Percentiles rank a stretch among this genome's conserved stretches.
Conservation (phyloP, 2,797 vertebrate genomes). For the Buceros bicornis region DNA sequence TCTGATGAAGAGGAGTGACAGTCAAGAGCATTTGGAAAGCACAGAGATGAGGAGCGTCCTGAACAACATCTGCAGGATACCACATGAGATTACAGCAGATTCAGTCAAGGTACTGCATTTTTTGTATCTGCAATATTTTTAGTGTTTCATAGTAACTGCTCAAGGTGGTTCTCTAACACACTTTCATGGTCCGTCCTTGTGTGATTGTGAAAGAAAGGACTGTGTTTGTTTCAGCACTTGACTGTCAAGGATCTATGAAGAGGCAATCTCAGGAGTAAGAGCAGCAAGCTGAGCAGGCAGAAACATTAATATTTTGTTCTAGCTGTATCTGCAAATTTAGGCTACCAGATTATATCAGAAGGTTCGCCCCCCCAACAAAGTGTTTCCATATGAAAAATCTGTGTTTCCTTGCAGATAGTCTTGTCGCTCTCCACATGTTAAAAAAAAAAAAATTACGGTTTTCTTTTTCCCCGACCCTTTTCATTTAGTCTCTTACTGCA, state of each 20-base stretch:
- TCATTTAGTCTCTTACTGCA: not conserved
- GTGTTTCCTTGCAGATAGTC: not conserved
- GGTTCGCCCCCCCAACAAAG: not conserved
- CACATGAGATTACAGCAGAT: not conserved
- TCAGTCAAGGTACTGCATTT: constrained; percentile 60
- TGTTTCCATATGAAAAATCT: not conserved
- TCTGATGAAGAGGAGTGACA: not conserved
- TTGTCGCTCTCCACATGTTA: not conserved
- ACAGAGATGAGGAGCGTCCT: not conserved
- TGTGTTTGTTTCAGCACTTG: not conserved
- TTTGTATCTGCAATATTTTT: not conserved
- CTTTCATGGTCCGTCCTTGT: not conserved
- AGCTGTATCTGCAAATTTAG: not conserved
- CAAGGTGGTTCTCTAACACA: not conserved
- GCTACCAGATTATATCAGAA: not conserved
- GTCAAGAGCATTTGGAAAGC: not conserved
- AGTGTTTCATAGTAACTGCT: not conserved
- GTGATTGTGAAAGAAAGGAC: not conserved
- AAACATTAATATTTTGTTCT: not conserved
- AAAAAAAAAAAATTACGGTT: not conserved
- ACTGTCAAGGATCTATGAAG: not conserved
- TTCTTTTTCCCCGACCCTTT: not conserved
- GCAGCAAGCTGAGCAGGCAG: not conserved
- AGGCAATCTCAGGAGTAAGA: not conserved
- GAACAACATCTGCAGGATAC: not conserved